phyloP scores from a whole-genome alignment of 53 echinoderm and acorn worm genomes.

The Astropecten irregularis region DNA sequence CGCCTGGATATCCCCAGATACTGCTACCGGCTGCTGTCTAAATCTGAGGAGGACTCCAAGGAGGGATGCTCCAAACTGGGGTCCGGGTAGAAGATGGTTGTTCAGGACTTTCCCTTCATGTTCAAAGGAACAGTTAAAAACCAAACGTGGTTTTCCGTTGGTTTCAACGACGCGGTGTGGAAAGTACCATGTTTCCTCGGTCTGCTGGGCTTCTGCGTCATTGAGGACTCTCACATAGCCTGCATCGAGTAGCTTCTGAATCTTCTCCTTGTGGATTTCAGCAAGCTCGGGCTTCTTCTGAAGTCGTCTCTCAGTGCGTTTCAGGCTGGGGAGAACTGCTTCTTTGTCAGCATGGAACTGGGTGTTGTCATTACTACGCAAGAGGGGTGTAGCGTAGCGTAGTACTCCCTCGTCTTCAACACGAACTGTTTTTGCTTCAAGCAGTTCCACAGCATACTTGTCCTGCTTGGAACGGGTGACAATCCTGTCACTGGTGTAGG shows the following conservation, averaged over 20 bases:
- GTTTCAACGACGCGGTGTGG: too few relatives aligned
- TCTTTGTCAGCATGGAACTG: not conserved
- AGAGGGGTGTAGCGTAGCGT: conserved; percentile 26
- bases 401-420: not conserved
- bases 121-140: too few relatives aligned
- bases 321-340: not conserved
- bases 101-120: too few relatives aligned
- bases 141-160: too few relatives aligned
- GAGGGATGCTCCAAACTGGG: too few relatives aligned
- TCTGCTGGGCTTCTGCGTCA: not conserved
- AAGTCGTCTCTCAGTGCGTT: not conserved
- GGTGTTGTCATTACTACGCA: not conserved
- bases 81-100: too few relatives aligned
- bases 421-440: not conserved
- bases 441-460: conserved; percentile 8
- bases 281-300: not conserved
- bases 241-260: not conserved
- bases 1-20: too few relatives aligned
- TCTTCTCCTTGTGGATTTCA: conserved; percentile 4
- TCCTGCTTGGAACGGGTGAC: conserved; percentile 26
- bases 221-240: conserved; percentile 12
- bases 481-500: not conserved
- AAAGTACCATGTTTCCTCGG: too few relatives aligned
- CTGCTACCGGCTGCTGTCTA: too few relatives aligned
- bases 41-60: too few relatives aligned